Evolutionary conservation across 2,113 vertebrate genomes (phyloP).

Genomic region (Deroptyus accipitrinus): DNA sequence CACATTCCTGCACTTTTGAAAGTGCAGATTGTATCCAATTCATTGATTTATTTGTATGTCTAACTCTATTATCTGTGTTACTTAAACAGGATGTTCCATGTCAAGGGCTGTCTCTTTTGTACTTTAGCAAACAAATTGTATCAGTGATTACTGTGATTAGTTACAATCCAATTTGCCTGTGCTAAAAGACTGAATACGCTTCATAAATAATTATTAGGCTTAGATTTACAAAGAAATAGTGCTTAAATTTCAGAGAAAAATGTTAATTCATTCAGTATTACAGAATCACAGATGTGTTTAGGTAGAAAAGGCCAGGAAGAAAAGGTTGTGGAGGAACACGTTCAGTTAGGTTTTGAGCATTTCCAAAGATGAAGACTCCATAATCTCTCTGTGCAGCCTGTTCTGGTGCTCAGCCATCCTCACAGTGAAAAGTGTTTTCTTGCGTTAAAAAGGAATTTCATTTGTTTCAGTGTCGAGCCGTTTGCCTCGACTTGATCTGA

Average conservation of each 20-base stretch:
- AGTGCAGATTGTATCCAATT: background rate
- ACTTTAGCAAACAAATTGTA: background rate
- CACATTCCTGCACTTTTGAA: background rate
- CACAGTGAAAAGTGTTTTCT: background rate
- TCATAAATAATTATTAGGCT: background rate
- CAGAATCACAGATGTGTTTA: background rate
- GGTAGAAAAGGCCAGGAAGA: background rate
- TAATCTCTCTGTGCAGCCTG: background rate
- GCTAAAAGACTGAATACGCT: background rate
- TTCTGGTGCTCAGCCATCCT: background rate
- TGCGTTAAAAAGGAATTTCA: background rate
- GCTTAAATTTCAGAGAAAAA: background rate
- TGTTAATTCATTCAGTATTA: background rate
- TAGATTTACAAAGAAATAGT: background rate
- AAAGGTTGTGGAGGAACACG: background rate
- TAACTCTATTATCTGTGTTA: background rate
- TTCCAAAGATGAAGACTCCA: background rate
- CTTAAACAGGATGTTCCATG: background rate
- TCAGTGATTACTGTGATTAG: background rate
- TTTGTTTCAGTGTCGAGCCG: background rate
- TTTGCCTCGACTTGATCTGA: background rate
- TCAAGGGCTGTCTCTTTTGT: background rate
- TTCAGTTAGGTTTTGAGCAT: background rate
- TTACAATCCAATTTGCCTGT: background rate
- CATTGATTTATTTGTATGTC: background rate